A percentile compares a stretch with the other conserved stretches of the same genome.
Conservation (phyloP, 2,113 vertebrate species). For the Suncus etruscus region DNA sequence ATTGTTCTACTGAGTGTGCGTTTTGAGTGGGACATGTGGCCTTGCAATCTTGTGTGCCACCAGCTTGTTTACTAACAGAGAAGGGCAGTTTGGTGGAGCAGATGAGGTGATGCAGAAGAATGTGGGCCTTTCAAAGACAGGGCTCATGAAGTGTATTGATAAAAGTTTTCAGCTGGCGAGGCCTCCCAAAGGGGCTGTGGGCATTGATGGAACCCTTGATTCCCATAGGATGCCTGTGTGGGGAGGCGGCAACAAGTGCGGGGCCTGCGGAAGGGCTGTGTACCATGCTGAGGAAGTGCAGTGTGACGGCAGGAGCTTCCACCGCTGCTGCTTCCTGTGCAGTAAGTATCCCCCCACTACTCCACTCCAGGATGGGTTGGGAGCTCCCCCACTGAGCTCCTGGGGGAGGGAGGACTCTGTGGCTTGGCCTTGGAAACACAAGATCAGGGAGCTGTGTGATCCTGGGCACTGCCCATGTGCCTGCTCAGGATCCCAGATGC, state of each 20-base stretch:
- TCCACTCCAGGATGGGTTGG: rapidly evolving
- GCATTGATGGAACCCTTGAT: neutral
- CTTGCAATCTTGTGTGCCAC: neutral
- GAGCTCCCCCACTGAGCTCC: rapidly evolving
- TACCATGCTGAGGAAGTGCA: constrained; percentile 98
- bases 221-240: constrained; percentile 92
- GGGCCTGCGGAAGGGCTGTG: constrained; percentile 91
- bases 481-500: no score
- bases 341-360: constrained; percentile 89
- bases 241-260: constrained; percentile 96
- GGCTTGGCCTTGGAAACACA: neutral
- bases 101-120: constrained; percentile 37
- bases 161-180: neutral
- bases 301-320: constrained; percentile 95
- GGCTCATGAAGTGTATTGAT: neutral
- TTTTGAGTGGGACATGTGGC: neutral
- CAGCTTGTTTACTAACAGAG: constrained; percentile 47
- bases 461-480: no score
- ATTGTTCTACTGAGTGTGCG: neutral
- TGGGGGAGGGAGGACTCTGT: neutral
- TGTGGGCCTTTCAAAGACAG: neutral
- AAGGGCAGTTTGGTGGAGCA: constrained; percentile 48
- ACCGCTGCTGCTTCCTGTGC: constrained; percentile 96
- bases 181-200: rapidly evolving
- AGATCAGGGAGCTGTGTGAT: no score